Evolutionary conservation across 2,113 vertebrate species (phyloP).

Genomic region (Platysteira castanea): DNA sequence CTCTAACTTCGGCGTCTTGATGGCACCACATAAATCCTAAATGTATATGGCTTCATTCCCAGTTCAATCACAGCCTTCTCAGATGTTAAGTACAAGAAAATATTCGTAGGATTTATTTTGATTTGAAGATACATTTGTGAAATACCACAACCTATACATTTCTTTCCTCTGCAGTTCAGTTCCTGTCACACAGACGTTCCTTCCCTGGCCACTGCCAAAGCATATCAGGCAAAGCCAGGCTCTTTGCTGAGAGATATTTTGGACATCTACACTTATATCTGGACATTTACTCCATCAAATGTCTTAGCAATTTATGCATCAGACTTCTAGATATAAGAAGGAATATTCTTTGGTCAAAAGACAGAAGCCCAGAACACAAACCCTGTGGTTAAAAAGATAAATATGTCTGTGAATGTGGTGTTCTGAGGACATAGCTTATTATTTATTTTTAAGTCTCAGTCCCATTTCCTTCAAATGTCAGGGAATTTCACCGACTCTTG

Average conservation of each 20-base stretch:
- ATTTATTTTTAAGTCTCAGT: not conserved
- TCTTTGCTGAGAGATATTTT: not conserved
- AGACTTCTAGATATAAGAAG: not conserved
- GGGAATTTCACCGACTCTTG: not conserved
- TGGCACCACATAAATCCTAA: not conserved
- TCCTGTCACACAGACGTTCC: not conserved
- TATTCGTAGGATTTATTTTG: not conserved
- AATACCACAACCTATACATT: not conserved
- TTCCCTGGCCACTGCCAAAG: not conserved
- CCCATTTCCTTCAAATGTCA: not conserved
- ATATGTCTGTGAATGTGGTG: rapidly evolving
- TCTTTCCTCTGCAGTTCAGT: not conserved
- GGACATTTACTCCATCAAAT: not conserved
- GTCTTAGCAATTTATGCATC: not conserved
- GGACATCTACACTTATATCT: not conserved
- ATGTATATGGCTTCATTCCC: not conserved
- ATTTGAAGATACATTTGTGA: not conserved
- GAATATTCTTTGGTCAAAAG: not conserved
- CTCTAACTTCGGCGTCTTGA: not conserved
- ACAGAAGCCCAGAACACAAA: not conserved
- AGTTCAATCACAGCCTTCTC: not conserved
- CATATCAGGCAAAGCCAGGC: not conserved
- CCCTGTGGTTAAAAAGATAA: not conserved
- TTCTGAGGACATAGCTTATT: not conserved
- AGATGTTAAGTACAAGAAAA: not conserved